Evolutionary conservation across 2,113 vertebrate genomes (phyloP).

Genomic region (Azemiops feae): DNA sequence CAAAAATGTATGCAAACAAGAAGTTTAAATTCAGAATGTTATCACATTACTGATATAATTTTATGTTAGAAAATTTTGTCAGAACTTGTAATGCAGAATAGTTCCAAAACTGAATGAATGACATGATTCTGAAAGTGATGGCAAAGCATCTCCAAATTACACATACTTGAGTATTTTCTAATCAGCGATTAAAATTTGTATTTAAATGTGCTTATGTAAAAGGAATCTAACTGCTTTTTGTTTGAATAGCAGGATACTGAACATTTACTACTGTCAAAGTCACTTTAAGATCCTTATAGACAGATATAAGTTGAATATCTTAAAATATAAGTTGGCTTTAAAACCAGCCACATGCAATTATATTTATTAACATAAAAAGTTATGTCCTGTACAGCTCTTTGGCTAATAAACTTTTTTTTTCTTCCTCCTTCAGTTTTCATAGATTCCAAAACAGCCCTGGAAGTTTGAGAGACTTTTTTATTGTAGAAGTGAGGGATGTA

Average conservation of each 20-base stretch:
- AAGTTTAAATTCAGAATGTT: slow-evolving; percentile 54
- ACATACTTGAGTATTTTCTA: slow-evolving; percentile 12
- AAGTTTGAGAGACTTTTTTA: neutral
- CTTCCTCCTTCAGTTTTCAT: neutral
- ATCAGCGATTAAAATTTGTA: slow-evolving; percentile 13
- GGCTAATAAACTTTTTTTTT: neutral
- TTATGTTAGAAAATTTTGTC: slow-evolving; percentile 54
- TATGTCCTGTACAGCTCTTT: neutral
- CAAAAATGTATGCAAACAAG: neutral
- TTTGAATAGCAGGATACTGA: neutral
- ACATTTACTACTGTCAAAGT: neutral
- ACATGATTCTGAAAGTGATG: slow-evolving; percentile 39
- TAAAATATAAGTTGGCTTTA: neutral
- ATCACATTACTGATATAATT: slow-evolving; percentile 42
- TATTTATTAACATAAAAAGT: accelerated
- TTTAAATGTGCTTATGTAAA: neutral
- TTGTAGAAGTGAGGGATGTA: neutral
- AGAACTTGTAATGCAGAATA: slow-evolving; percentile 45
- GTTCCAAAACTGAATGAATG: slow-evolving; percentile 48
- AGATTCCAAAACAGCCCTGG: neutral
- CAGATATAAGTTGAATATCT: neutral
- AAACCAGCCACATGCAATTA: neutral
- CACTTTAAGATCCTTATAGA: neutral
- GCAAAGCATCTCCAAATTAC: slow-evolving; percentile 44
- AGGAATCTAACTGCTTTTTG: neutral